Conservation (phyloP, 2,113 vertebrate species). For the Stigmatopora nigra region DNA sequence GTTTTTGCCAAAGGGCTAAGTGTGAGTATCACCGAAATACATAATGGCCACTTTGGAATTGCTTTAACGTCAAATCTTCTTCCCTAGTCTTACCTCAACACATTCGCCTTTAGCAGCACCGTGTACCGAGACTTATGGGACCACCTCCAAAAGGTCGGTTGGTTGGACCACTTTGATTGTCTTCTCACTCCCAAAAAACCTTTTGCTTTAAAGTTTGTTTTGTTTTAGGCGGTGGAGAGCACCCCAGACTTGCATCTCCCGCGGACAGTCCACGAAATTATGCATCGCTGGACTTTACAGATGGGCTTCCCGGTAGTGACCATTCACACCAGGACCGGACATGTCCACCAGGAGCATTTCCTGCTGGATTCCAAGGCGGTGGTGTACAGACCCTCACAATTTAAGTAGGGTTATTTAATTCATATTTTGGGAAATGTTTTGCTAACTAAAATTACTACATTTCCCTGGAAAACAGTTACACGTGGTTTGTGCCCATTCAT, state of each 20-base stretch:
- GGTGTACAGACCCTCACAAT: conserved; percentile 74
- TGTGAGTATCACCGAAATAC: conserved; percentile 65
- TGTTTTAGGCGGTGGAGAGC: conserved; percentile 54
- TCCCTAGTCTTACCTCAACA: conserved; percentile 68
- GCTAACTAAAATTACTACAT: neutral
- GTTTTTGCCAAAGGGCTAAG: conserved; percentile 78
- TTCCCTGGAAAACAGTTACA: conserved; percentile 69
- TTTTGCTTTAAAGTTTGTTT: neutral
- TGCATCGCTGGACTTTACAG: conserved; percentile 90
- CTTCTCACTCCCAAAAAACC: neutral
- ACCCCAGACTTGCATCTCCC: conserved; percentile 38
- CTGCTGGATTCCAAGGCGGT: conserved; percentile 71
- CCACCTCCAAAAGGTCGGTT: conserved; percentile 82
- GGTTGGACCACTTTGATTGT: neutral
- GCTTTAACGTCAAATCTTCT: neutral
- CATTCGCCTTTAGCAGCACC: conserved; percentile 75
- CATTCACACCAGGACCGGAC: conserved; percentile 71
- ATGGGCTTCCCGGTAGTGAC: conserved; percentile 91
- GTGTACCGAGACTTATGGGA: conserved; percentile 78
- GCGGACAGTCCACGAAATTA: conserved; percentile 65
- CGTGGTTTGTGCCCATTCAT: conserved; percentile 80
- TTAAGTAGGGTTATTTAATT: conserved; percentile 68
- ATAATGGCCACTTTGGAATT: neutral
- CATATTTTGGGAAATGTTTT: neutral
- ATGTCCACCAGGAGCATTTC: conserved; percentile 79